Evolutionary conservation across 2,113 vertebrate genomes (phyloP).

Genomic region (Crotalus tigris): DNA sequence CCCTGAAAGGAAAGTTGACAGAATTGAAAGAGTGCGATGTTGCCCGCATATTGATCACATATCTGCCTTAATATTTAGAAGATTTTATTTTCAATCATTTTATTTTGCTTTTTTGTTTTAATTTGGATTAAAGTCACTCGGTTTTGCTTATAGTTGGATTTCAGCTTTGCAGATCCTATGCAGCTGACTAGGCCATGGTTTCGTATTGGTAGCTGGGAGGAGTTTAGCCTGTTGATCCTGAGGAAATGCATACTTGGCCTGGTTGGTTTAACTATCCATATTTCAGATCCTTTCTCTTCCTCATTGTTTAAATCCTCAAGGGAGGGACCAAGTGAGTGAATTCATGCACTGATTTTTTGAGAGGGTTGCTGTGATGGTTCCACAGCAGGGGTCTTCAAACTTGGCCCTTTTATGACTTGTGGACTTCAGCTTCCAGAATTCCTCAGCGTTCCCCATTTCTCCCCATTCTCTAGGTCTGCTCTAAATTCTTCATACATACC

Average conservation of each 20-base stretch:
- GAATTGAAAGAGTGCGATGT: neutral
- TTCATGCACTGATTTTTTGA: neutral
- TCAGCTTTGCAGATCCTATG: neutral
- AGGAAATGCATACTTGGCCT: neutral
- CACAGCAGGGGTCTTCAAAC: too few species aligned
- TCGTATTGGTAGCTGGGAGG: neutral
- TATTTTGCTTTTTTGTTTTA: neutral
- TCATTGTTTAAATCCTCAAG: neutral
- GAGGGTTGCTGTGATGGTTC: neutral
- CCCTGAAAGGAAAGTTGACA: neutral
- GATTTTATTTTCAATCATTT: neutral
- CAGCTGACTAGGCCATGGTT: neutral
- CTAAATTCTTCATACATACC: neutral
- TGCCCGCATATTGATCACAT: neutral
- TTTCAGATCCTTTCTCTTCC: neutral
- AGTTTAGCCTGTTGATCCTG: neutral
- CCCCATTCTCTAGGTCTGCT: neutral
- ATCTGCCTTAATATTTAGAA: neutral
- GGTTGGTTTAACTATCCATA: neutral
- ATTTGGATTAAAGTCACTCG: neutral
- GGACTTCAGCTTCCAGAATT: too few species aligned
- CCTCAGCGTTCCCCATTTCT: neutral
- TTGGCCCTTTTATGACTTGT: too few species aligned
- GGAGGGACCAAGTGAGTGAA: neutral
- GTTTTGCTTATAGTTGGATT: neutral